A percentile compares a stretch with the other conserved stretches of the same genome.
Evolutionary conservation across 2,797 vertebrate genomes (phyloP).

Genomic region (Brotogeris chrysoptera): DNA sequence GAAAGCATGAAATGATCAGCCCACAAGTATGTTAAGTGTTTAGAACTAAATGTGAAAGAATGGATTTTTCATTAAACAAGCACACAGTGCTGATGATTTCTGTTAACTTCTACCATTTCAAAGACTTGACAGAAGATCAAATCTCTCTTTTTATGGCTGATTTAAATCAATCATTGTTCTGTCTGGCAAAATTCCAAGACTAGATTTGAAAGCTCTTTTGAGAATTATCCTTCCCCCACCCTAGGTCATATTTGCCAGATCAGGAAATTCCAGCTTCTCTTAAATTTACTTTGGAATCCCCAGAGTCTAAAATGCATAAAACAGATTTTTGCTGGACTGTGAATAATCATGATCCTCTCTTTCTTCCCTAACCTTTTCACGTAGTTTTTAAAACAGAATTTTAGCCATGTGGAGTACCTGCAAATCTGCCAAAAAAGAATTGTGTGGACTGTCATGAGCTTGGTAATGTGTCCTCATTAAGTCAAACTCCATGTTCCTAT

Average conservation of each 20-base stretch:
- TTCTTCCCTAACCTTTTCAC: background rate
- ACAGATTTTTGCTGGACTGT: background rate
- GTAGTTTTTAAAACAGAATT: constrained; percentile 10
- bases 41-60: background rate
- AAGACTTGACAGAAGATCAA: constrained; percentile 19
- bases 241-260: constrained; percentile 21
- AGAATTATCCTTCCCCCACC: constrained; percentile 3
- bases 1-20: background rate
- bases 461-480: background rate
- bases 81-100: background rate
- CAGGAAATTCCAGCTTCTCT: constrained; percentile 60
- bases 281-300: constrained; percentile 29
- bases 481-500: background rate
- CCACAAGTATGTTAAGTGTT: background rate
- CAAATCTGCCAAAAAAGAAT: background rate
- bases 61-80: constrained; percentile 24
- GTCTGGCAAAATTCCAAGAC: constrained; percentile 15
- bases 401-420: background rate
- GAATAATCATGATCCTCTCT: background rate
- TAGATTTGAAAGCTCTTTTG: constrained; percentile 34
- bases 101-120: constrained; percentile 19
- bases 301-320: constrained; percentile 3
- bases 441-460: background rate
- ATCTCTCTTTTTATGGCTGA: background rate
- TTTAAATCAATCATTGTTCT: constrained; percentile 54